phyloP scores from a whole-genome alignment of 2,113 vertebrate genomes.

The Numenius arquata region DNA sequence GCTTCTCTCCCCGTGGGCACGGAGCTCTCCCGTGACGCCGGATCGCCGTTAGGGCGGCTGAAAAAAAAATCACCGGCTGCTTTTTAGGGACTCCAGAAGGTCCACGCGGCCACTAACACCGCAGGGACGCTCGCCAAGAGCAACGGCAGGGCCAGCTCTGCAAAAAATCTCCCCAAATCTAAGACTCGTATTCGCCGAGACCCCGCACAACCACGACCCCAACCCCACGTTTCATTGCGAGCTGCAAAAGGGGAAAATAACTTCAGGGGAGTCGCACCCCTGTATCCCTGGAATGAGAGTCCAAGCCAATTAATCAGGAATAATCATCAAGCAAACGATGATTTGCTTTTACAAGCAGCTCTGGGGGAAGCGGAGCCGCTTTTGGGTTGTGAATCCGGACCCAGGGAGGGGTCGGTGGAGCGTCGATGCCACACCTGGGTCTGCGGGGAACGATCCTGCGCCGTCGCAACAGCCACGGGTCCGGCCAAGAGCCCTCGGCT shows the following conservation, averaged over 20 bases:
- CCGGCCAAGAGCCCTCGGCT: neutral
- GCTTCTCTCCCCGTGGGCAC: no score
- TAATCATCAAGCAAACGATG: neutral
- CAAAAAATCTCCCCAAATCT: neutral
- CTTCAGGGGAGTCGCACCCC: accelerated
- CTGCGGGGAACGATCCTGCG: neutral
- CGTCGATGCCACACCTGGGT: accelerated
- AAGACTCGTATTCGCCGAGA: neutral
- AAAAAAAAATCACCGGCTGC: neutral
- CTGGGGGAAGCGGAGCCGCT: neutral
- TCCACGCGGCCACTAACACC: neutral
- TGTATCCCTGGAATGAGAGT: neutral
- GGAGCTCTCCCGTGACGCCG: accelerated
- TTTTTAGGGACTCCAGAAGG: neutral
- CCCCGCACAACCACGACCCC: accelerated
- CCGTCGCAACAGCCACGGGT: no score
- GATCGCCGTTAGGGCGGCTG: accelerated
- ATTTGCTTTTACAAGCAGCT: no score
- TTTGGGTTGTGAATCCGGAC: accelerated
- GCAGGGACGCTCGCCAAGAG: accelerated
- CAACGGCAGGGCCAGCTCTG: neutral
- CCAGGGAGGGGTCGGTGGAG: accelerated
- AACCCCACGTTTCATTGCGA: neutral
- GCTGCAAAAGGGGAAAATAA: neutral
- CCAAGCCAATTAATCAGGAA: neutral